Evolutionary conservation across 1,140 invertebrate species (phyloP).

Genomic region (Pachypeltis micranthus): DNA sequence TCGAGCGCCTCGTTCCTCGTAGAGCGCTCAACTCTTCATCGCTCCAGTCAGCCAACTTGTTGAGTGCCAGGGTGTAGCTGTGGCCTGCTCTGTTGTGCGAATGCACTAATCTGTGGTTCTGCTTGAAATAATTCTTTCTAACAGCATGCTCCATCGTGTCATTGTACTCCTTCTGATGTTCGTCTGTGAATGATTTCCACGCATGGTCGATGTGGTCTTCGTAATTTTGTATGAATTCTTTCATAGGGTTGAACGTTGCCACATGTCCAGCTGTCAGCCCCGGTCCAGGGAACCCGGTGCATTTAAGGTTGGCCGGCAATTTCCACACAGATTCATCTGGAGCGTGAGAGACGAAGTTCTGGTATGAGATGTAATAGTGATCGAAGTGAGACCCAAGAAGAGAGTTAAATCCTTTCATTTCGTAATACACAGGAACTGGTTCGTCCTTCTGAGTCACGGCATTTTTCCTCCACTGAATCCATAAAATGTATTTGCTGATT

Average conservation of each 20-base stretch:
- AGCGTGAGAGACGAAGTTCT: slow-evolving; percentile 51
- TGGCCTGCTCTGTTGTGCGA: slow-evolving; percentile 68
- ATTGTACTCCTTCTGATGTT: slow-evolving; percentile 59
- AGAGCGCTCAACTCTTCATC: slow-evolving; percentile 67
- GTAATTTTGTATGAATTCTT: slow-evolving; percentile 67
- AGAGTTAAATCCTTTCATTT: slow-evolving; percentile 87
- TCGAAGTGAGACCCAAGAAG: slow-evolving; percentile 91
- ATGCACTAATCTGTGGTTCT: slow-evolving; percentile 79
- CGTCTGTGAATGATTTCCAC: slow-evolving; percentile 64
- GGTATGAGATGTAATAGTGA: slow-evolving; percentile 83
- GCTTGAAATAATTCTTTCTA: slow-evolving; percentile 70
- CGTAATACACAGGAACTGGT: slow-evolving; percentile 59
- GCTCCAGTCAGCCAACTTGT: slow-evolving; percentile 78
- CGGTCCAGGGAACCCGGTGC: slow-evolving; percentile 75
- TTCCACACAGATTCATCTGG: slow-evolving; percentile 39
- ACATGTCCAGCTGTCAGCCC: slow-evolving; percentile 73
- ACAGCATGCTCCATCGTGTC: slow-evolving; percentile 48
- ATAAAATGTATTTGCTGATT: slow-evolving; percentile 76
- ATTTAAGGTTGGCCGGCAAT: slow-evolving; percentile 48
- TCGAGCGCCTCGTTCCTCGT: slow-evolving; percentile 53
- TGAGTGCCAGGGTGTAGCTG: slow-evolving; percentile 63
- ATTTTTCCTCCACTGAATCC: slow-evolving; percentile 55
- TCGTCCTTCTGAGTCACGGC: background rate
- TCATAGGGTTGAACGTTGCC: slow-evolving; percentile 85
- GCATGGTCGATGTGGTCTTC: slow-evolving; percentile 61